These are phyloP conservation scores for Pseudorasbora parva DNA, from an alignment of 2,113 vertebrate genomes.

Conservation along the genomic window DNA sequence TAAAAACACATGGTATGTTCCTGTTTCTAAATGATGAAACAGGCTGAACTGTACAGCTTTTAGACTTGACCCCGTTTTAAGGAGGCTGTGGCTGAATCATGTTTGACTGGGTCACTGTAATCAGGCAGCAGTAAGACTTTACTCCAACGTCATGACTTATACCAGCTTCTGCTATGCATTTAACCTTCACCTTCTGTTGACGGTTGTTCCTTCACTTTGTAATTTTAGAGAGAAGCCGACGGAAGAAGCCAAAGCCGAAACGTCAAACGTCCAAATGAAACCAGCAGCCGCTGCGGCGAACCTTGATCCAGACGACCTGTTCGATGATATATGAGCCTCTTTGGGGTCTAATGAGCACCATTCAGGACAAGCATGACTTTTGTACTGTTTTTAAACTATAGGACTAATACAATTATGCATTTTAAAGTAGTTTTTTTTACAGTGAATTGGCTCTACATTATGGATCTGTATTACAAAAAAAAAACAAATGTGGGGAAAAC, in stretches of 20 bases:
- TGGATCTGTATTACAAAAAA: too few species aligned
- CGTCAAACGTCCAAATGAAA: constrained; percentile 64
- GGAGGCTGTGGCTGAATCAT: not conserved
- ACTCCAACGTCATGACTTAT: constrained; percentile 19
- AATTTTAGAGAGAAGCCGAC: constrained; percentile 71
- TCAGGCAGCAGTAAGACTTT: not conserved
- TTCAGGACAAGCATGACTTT: not conserved
- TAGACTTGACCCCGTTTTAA: constrained; percentile 7
- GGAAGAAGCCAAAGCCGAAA: constrained; percentile 53
- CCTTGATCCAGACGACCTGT: constrained; percentile 81
- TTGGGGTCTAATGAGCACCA: not conserved
- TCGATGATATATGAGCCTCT: constrained; percentile 79
- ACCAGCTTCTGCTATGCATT: not conserved
- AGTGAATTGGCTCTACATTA: not conserved
- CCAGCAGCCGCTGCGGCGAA: constrained; percentile 72
- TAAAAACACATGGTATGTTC: not conserved
- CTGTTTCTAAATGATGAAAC: constrained; percentile 5
- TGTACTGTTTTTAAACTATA: constrained; percentile 9
- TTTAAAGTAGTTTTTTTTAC: constrained; percentile 8
- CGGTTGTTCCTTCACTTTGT: constrained; percentile 25
- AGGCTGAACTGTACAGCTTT: not conserved
- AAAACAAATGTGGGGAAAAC: too few species aligned
- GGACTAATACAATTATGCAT: not conserved
- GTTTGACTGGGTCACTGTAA: constrained; percentile 33
- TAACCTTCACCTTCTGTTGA: constrained; percentile 35